Percentiles rank a stretch among this genome's conserved stretches.
Evolutionary conservation across 2,113 vertebrate genomes (phyloP).

Genomic region (Labrus mixtus): DNA sequence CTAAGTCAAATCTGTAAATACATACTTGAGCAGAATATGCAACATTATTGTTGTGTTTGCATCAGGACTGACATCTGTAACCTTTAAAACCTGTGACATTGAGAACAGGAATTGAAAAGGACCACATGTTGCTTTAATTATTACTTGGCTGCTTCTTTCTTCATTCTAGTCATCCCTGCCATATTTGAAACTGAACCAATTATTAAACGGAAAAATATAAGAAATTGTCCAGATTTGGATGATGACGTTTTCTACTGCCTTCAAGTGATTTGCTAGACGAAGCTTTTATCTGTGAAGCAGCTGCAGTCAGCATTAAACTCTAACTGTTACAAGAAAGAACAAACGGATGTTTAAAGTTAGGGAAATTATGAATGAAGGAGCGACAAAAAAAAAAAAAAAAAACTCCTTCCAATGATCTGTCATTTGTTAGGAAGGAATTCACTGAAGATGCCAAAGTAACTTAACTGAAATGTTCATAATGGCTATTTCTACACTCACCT

Average conservation of each 20-base stretch:
- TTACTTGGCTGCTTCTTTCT: not conserved
- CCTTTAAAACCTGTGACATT: too few relatives aligned
- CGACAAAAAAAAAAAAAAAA: too few relatives aligned
- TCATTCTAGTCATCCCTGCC: not conserved
- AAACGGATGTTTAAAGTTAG: not conserved
- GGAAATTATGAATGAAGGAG: not conserved
- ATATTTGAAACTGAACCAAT: not conserved
- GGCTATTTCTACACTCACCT: too few relatives aligned
- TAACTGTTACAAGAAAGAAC: not conserved
- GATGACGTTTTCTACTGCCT: not conserved
- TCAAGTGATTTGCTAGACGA: not conserved
- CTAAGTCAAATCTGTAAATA: too few relatives aligned
- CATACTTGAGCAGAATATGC: not conserved
- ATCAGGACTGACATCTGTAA: too few relatives aligned
- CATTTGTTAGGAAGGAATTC: too few relatives aligned
- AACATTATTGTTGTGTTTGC: not conserved
- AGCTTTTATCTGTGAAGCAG: slow-evolving; percentile 5
- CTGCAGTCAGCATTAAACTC: not conserved
- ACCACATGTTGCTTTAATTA: not conserved
- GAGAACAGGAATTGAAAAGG: not conserved
- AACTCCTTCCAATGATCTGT: too few relatives aligned
- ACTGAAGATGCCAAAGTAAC: too few relatives aligned
- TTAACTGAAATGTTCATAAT: too few relatives aligned
- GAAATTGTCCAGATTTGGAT: not conserved
- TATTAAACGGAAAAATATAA: not conserved